Conservation (phyloP, 1,140 invertebrate species). For the Epicauta chinensis region DNA sequence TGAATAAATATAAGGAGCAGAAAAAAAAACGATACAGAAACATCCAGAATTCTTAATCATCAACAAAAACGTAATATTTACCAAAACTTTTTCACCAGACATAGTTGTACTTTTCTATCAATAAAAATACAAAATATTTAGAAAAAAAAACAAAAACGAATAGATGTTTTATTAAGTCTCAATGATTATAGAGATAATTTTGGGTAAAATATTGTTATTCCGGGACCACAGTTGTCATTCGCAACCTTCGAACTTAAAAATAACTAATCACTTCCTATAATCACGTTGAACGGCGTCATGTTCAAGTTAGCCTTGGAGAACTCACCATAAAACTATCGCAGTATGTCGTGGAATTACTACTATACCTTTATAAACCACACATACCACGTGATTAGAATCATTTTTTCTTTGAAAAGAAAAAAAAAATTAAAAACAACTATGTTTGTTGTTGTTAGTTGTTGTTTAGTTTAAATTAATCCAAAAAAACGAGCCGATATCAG, state of each 20-base stretch:
- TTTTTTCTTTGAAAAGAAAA: no score
- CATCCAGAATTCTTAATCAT: no score
- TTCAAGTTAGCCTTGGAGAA: slow-evolving; percentile 37
- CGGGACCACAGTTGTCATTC: slow-evolving; percentile 25
- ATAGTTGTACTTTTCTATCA: no score
- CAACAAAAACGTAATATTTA: no score
- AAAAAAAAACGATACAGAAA: no score
- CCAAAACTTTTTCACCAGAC: no score
- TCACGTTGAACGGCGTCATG: slow-evolving; percentile 36
- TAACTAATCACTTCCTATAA: slow-evolving; percentile 41
- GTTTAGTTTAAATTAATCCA: no score
- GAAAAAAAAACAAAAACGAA: background rate
- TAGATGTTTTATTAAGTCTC: background rate
- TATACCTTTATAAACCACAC: slow-evolving; percentile 24
- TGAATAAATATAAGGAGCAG: no score
- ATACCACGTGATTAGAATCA: slow-evolving; percentile 14
- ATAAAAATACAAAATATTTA: no score
- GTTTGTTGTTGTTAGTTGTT: background rate
- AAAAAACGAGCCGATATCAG: no score
- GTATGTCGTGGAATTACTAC: slow-evolving; percentile 29
- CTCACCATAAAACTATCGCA: slow-evolving; percentile 35
- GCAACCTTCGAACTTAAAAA: slow-evolving; percentile 37
- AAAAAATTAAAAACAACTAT: no score
- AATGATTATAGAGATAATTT: background rate
- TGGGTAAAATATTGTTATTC: slow-evolving; percentile 15